A percentile compares a stretch with the other conserved stretches of the same genome.
Conservation (phyloP, 2,888 invertebrate species). For the Drosophila peninsularis region DNA sequence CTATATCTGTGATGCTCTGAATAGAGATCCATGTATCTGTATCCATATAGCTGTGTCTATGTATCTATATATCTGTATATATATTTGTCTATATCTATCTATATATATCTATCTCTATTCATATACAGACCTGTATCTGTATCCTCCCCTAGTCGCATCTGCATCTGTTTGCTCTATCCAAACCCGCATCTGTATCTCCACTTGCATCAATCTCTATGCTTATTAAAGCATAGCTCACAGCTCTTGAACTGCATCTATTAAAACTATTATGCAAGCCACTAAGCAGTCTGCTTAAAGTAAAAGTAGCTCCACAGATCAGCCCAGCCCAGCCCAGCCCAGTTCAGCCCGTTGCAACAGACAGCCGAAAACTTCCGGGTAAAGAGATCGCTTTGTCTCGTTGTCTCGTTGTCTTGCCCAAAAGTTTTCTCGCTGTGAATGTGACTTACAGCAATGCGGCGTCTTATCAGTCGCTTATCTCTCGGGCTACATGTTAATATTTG, state of each 20-base stretch:
- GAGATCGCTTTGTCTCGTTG: constrained; percentile 32
- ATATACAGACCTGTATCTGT: neutral
- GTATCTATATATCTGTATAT: neutral
- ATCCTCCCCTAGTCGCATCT: neutral
- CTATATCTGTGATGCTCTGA: neutral
- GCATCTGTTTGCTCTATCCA: too few relatives aligned
- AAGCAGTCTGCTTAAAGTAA: constrained; percentile 54
- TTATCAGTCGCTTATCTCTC: constrained; percentile 59
- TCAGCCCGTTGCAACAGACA: constrained; percentile 4
- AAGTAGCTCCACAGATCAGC: constrained; percentile 53
- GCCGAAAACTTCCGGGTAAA: constrained; percentile 9
- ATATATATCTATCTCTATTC: neutral
- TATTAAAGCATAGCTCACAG: constrained; percentile 17
- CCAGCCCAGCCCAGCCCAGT: neutral
- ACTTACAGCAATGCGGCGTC: constrained; percentile 25
- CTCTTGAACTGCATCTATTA: constrained; percentile 41
- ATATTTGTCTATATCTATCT: neutral
- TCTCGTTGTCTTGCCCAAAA: constrained; percentile 12
- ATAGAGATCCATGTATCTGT: neutral
- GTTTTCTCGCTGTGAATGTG: constrained; percentile 8
- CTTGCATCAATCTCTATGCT: neutral
- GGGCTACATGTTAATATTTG: constrained; percentile 68
- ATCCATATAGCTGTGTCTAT: neutral
- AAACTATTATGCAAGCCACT: constrained; percentile 51
- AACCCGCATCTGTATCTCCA: neutral